Evolutionary conservation across 2,888 invertebrate genomes (phyloP), one percentile per base, ranked within the genome.

Genomic region (Argynnis bischoffii): DNA sequence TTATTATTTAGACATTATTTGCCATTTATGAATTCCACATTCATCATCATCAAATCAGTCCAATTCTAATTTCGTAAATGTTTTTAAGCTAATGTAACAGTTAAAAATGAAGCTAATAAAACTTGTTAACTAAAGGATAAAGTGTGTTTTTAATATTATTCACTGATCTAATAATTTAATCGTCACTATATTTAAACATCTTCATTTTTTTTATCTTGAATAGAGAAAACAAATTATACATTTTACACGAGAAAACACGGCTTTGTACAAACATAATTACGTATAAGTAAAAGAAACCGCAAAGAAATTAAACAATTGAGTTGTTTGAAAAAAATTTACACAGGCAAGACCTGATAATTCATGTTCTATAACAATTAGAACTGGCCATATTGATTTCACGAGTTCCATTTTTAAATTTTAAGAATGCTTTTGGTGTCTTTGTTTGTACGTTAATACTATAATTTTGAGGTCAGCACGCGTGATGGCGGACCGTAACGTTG

Each of bases 401-500:
- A 72, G 75, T 76, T 73, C 72, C 73, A 78, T 77, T 71, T 74
- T 70, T 72, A 69, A 77, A 77, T 73, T 75, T 76, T 69, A 75
- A 77, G 79, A 75, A 75, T 74, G 77, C 79, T 81, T 84, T 82
- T 78, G 76, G 70, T 71, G 73, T 81, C 81, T 84, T 89, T 89
- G 82, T 84, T 78, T 75, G 69, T 75, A 81, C 78, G 79, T 84
- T 82, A 82, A 82, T 82, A 85, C 80, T 79, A 78, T 85, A 83
- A 88, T 87, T 88, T 85, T 83, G 84, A 82, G 81, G 85, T 84
- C 82, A 79, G 79, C 78, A 78, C 78, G 79, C 77, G 79, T 82
- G 82, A 79, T 81, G 79, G 77, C 74, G 70, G 83, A 78, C 79
- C 83, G 81, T 78, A 78, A 80, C 78, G 78, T 78, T 79, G 74